These are phyloP conservation scores for Plectus sambesii DNA, from an alignment of 1,140 invertebrate species.

Conservation along the genomic window DNA sequence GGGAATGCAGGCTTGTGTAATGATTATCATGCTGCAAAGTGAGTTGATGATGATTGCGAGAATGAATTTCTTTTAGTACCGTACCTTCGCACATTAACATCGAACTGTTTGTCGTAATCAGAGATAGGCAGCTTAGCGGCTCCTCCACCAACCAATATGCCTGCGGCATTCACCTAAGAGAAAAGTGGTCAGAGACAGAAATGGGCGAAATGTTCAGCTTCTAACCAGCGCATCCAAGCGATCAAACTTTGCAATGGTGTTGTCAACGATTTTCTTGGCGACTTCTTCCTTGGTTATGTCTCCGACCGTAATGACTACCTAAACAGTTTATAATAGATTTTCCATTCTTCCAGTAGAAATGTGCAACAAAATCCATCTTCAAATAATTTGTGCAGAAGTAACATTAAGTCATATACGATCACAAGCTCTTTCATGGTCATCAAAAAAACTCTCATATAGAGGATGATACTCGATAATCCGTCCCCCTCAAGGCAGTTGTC, in stretches of 20 bases:
- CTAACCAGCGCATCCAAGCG: constrained; percentile 21
- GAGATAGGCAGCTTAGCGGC: constrained; percentile 71
- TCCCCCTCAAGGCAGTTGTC: constrained; percentile 21
- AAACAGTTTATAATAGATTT: no score
- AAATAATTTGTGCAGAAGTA: constrained; percentile 9
- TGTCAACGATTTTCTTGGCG: constrained; percentile 15
- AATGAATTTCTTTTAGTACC: no score
- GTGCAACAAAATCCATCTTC: no score
- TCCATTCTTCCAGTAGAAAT: no score
- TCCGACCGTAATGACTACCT: constrained; percentile 39
- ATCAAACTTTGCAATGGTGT: constrained; percentile 19
- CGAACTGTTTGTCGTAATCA: no score
- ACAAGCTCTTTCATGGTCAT: constrained; percentile 20
- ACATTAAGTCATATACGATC: constrained; percentile 11
- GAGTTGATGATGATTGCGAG: no score
- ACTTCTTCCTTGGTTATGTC: constrained; percentile 20
- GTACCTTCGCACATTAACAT: no score
- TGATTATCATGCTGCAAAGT: no score
- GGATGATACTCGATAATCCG: no score
- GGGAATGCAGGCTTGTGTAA: no score
- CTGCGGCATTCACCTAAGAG: constrained; percentile 66
- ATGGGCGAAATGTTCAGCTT: neutral
- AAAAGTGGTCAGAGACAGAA: constrained; percentile 4
- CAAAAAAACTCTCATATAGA: constrained; percentile 17
- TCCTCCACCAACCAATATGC: constrained; percentile 64